Percentiles rank a stretch among this genome's conserved stretches.
phyloP scores from a whole-genome alignment of 2,888 invertebrate species.

The Stomorhina lunata region DNA sequence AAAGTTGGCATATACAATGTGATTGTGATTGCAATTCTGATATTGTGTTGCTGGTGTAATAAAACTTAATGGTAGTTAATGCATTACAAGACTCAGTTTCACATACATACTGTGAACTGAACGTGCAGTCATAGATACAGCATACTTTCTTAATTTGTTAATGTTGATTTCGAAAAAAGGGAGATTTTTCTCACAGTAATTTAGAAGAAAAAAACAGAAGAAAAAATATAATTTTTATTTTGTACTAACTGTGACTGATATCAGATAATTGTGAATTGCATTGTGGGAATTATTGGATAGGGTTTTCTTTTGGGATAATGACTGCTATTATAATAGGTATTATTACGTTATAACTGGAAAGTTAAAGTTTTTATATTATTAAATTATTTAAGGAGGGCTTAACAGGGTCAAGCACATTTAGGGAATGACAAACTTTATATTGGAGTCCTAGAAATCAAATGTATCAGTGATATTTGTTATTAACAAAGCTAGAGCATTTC shows the following conservation, averaged over 20 bases:
- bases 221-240: too few species aligned
- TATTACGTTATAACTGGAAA: too few species aligned
- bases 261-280: background rate
- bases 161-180: background rate
- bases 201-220: constrained; percentile 2
- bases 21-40: constrained; percentile 51
- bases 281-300: background rate
- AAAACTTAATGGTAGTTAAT: constrained; percentile 42
- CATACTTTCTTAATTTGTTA: constrained; percentile 56
- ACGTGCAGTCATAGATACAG: background rate
- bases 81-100: constrained; percentile 4
- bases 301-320: background rate
- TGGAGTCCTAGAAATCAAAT: too few species aligned
- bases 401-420: too few species aligned
- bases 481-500: too few species aligned
- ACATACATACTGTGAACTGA: background rate
- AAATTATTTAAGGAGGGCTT: too few species aligned
- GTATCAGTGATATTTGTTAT: too few species aligned
- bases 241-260: background rate
- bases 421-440: too few species aligned
- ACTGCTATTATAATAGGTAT: too few species aligned
- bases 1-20: background rate
- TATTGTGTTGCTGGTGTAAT: constrained; percentile 49
- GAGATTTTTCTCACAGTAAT: constrained; percentile 49
- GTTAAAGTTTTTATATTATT: too few species aligned